Evolutionary conservation across 2,113 vertebrate genomes (phyloP).

Genomic region (Upupa epops): DNA sequence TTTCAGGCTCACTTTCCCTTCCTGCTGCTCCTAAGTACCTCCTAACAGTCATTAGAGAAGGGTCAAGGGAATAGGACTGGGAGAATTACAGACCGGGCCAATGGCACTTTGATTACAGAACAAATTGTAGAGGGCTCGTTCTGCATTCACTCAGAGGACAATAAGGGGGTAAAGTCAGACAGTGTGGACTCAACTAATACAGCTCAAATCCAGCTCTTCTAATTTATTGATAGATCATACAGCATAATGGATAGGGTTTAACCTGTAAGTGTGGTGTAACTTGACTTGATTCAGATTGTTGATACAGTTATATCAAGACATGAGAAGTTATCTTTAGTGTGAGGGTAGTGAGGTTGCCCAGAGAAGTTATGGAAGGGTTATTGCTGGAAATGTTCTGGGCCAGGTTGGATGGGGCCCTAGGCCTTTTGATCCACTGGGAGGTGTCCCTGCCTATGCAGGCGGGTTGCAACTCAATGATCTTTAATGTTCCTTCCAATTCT

Average conservation of each 20-base stretch:
- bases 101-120: background rate
- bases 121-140: background rate
- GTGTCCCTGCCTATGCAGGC: too few relatives aligned
- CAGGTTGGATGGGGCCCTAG: too few relatives aligned
- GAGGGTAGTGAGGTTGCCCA: too few relatives aligned
- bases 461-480: too few relatives aligned
- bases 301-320: background rate
- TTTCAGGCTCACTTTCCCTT: background rate
- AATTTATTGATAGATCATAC: background rate
- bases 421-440: too few relatives aligned
- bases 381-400: too few relatives aligned
- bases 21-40: background rate
- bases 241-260: background rate
- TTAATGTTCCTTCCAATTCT: too few relatives aligned
- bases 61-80: background rate
- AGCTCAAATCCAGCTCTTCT: background rate
- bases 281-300: background rate
- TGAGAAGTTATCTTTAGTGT: too few relatives aligned
- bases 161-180: background rate
- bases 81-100: background rate
- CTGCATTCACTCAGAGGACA: background rate
- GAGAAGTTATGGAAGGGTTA: too few relatives aligned
- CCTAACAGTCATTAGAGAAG: background rate
- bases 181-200: background rate
- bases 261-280: background rate